phyloP scores from a whole-genome alignment of 2,113 vertebrate genomes.

The Phylloscopus trochiloides region DNA sequence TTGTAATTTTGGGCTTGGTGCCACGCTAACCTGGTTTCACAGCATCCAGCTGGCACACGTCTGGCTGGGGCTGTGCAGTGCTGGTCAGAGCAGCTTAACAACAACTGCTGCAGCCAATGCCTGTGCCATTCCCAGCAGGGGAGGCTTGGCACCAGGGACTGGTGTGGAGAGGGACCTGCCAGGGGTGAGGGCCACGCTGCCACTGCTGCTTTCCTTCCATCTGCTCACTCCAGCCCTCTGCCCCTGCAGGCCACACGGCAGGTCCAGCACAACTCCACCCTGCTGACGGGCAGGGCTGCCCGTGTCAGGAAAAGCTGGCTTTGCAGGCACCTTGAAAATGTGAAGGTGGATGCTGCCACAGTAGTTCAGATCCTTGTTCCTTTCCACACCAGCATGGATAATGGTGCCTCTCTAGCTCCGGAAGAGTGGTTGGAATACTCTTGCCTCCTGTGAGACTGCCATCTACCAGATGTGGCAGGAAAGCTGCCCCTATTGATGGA shows the following conservation, averaged over 20 bases:
- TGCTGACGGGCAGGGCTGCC: neutral
- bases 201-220: neutral
- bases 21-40: neutral
- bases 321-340: neutral
- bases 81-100: neutral
- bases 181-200: neutral
- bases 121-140: neutral
- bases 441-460: neutral
- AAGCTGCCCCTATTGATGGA: neutral
- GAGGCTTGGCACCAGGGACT: neutral
- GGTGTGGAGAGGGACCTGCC: neutral
- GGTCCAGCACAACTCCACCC: neutral
- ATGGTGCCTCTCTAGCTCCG: neutral
- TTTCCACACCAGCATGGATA: neutral
- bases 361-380: neutral
- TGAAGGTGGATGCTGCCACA: neutral
- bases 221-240: neutral
- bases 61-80: neutral
- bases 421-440: accelerated
- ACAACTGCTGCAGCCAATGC: accelerated
- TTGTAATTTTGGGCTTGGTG: neutral
- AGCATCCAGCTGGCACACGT: neutral
- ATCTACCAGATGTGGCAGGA: neutral
- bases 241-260: neutral
- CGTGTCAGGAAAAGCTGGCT: accelerated